A percentile compares a stretch with the other conserved stretches of the same genome.
Evolutionary conservation across 2,113 vertebrate species (phyloP).

Genomic region (Hippocampus barbouri): DNA sequence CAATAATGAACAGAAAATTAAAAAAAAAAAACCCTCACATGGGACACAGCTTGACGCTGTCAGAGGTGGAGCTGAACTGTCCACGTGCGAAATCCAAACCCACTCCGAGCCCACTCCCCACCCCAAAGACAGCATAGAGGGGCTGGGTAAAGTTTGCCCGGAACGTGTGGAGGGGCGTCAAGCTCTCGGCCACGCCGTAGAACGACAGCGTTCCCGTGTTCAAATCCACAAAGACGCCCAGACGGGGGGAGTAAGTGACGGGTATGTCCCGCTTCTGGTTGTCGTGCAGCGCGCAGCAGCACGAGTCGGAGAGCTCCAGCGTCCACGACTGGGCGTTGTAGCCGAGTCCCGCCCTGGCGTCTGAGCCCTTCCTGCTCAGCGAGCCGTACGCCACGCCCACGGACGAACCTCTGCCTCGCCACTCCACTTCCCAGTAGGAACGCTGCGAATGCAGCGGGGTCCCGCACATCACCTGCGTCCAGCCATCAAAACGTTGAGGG

Average conservation of each 20-base stretch:
- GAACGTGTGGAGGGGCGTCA: conserved; percentile 75
- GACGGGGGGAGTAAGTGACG: conserved; percentile 69
- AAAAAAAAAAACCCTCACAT: conserved; percentile 41
- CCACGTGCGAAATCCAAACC: conserved; percentile 74
- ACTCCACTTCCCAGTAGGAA: conserved; percentile 80
- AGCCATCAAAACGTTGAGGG: conserved; percentile 70
- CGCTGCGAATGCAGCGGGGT: conserved; percentile 65
- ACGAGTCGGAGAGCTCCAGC: conserved; percentile 77
- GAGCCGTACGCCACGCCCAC: conserved; percentile 72
- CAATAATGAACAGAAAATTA: not conserved
- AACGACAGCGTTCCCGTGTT: conserved; percentile 64
- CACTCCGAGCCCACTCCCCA: conserved; percentile 71
- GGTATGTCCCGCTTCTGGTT: conserved; percentile 74
- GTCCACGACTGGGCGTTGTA: conserved; percentile 83
- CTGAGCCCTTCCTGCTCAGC: conserved; percentile 70
- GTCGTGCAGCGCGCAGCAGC: conserved; percentile 78
- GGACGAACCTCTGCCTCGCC: conserved; percentile 71
- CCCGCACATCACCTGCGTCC: conserved; percentile 74
- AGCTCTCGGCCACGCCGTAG: conserved; percentile 69
- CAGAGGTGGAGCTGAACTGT: conserved; percentile 63
- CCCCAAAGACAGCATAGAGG: conserved; percentile 68
- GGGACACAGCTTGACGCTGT: conserved; percentile 74
- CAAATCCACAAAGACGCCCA: conserved; percentile 75
- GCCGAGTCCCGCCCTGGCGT: conserved; percentile 71
- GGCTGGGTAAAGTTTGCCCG: conserved; percentile 69